phyloP scores from a whole-genome alignment of 2,113 vertebrate genomes.

The Pelecanoides urinatrix region DNA sequence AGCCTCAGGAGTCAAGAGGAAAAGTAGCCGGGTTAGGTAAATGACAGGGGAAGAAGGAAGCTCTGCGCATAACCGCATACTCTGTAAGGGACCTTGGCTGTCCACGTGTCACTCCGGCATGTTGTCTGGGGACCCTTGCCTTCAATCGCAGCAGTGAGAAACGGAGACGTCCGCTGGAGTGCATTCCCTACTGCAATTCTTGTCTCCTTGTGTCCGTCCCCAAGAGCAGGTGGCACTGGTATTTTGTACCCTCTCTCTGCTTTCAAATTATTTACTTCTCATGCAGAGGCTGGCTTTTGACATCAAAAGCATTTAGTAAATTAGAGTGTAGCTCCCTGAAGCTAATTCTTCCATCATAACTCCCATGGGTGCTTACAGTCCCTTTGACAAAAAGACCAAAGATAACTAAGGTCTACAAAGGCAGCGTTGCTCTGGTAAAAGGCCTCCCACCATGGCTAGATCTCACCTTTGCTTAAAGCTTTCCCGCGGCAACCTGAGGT shows the following conservation, averaged over 20 bases:
- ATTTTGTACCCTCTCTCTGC: not conserved
- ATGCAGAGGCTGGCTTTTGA: not conserved
- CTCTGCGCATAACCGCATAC: not conserved
- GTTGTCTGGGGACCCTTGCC: not conserved
- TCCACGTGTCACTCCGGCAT: not conserved
- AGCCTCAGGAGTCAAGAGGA: not conserved
- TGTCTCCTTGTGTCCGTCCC: not conserved
- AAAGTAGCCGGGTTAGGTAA: not conserved
- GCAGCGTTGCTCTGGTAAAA: not conserved
- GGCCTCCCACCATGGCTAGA: not conserved
- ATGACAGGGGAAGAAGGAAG: not conserved
- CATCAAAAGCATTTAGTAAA: conserved; percentile 20
- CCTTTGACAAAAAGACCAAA: not conserved
- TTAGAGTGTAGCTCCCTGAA: not conserved
- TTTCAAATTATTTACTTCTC: not conserved
- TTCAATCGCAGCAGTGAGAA: not conserved
- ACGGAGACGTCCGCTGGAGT: not conserved
- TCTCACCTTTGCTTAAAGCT: not conserved
- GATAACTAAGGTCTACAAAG: not conserved
- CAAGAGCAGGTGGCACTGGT: not conserved
- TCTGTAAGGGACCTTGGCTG: not conserved
- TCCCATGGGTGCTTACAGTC: not conserved
- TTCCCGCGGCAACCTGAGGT: not conserved
- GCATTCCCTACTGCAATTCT: not conserved
- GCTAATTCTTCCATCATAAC: not conserved